Percentiles rank a stretch among this genome's conserved stretches.
Conservation (phyloP, 2,797 vertebrate genomes). For the Crocodylus rhombifer region DNA sequence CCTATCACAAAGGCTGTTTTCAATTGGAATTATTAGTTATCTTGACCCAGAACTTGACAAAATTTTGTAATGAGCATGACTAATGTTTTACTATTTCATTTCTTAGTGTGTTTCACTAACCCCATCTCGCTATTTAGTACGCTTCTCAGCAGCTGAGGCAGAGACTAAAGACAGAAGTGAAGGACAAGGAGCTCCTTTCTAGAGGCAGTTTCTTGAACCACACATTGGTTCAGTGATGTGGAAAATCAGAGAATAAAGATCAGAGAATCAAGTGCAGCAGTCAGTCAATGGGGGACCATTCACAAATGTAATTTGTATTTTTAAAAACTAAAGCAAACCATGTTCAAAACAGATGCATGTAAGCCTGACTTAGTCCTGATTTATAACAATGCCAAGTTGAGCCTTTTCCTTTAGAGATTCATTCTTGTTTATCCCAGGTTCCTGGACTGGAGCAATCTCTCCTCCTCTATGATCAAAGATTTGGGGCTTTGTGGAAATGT, state of each 20-base stretch:
- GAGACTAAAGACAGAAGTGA: not conserved
- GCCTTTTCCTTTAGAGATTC: not conserved
- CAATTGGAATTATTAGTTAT: not conserved
- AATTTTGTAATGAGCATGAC: not conserved
- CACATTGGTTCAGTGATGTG: not conserved
- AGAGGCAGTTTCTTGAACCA: not conserved
- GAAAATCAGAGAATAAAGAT: not conserved
- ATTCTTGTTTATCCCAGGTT: not conserved
- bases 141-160: not conserved
- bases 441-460: not conserved
- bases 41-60: not conserved
- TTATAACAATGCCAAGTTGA: not conserved
- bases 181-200: not conserved
- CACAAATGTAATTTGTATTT: not conserved
- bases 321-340: not conserved
- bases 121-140: not conserved
- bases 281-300: rapidly evolving
- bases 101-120: not conserved
- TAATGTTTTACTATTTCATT: not conserved
- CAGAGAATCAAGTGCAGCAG: not conserved
- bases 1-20: not conserved
- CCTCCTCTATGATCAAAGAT: not conserved
- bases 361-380: not conserved
- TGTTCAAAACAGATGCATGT: not conserved
- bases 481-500: slow-evolving; percentile 6